Conservation (phyloP, 2,113 vertebrate species). For the Atlantisia rogersi region DNA sequence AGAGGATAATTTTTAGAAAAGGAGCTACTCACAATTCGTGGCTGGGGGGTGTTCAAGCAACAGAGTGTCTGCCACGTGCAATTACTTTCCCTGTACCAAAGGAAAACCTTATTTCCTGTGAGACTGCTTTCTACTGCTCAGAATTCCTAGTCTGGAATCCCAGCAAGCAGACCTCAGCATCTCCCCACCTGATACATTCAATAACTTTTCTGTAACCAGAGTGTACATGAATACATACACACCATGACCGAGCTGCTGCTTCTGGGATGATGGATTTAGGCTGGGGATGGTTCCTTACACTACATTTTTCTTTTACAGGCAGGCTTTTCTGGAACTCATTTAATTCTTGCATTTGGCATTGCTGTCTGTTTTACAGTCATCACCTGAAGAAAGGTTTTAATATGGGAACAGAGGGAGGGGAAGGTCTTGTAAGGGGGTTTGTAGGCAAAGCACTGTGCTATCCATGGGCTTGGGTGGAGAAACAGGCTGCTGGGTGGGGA, state of each 20-base stretch:
- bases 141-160: neutral
- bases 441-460: neutral
- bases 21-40: neutral
- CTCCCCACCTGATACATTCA: neutral
- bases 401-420: neutral
- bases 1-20: neutral
- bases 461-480: neutral
- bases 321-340: neutral
- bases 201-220: neutral
- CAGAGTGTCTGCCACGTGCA: neutral
- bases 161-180: neutral
- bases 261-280: neutral
- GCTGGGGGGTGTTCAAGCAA: neutral
- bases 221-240: neutral
- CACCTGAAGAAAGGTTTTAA: neutral
- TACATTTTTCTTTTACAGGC: too few relatives aligned
- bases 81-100: neutral
- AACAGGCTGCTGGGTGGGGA: neutral
- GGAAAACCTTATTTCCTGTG: neutral
- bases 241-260: accelerated
- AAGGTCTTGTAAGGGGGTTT: neutral
- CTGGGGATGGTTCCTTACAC: neutral
- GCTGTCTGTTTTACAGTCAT: neutral
- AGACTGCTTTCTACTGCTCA: neutral
- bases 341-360: neutral